Base-by-base conservation (phyloP, 2,113 vertebrate species). In the Speoplatyrhinus poulsoni region DNA sequence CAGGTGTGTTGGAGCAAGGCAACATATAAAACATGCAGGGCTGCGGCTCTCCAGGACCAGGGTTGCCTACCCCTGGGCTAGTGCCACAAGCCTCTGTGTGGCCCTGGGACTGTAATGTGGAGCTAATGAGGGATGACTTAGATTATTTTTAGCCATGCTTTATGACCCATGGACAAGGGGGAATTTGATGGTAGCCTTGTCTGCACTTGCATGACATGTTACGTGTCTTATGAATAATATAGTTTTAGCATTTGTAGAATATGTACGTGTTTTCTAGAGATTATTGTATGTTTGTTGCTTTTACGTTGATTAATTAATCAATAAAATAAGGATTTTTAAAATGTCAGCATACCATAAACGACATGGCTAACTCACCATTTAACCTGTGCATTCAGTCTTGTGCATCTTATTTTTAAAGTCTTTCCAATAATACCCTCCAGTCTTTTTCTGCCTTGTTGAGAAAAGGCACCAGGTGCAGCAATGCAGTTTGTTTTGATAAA, bases 91-190 rank as follows among this genome's bases (percentile, higher is more conserved):
- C 16, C n/a, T 13, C 47, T 2, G n/a, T 6, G 26, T 65, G 46
- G 17, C 55, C 54, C 46, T 47, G 60, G 33, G 57, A 56, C 50
- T 12, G 33, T 65, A 5, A 52, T 26, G n/a, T 65, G 15, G 62
- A 55, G 16, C 32, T 52, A 65, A 46, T 61, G 66, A 1, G 9
- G 52, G 36, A 56, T 58, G 58, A 74, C 58, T 69, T 46, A 61
- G 32, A 50, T 33, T 32, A 52, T 50, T 49, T 33, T 47, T 41
- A 63, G 57, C 16, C 46, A 64, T 67, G 60, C 47, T 53, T 48
- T 52, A 60, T 64, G n/a, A 46, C 65, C 36, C 15, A n/a, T 48
- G 55, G 67, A 59, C 8, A 9, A 9, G 9, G 58, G 59, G 41
- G 33, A 13, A 64, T 64, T 1, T 67, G 3, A n/a, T 16, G 3